Conservation (phyloP, 2,797 vertebrate genomes). For the Pogonophryne albipinna region DNA sequence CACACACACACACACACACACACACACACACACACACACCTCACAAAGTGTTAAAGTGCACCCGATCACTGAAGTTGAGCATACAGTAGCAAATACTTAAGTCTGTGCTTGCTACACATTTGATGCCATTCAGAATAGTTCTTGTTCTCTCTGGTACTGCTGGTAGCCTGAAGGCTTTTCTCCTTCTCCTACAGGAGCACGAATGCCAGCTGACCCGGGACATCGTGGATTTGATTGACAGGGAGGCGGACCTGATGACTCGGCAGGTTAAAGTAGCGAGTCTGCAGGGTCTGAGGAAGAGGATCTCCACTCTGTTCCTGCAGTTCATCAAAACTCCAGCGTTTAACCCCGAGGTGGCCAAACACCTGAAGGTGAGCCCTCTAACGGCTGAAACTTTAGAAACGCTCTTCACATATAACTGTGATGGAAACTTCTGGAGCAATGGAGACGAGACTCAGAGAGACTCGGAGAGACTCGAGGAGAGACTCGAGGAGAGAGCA, state of each 20-base stretch:
- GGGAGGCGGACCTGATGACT: slow-evolving; percentile 90
- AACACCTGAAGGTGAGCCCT: slow-evolving; percentile 87
- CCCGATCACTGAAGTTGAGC: too few species aligned
- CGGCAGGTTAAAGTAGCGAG: slow-evolving; percentile 84
- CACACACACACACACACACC: too few species aligned
- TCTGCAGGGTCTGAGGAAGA: slow-evolving; percentile 91
- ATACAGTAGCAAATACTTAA: neutral
- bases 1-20: too few species aligned
- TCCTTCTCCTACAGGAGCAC: slow-evolving; percentile 85
- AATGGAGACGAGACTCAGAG: too few species aligned
- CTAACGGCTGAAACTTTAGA: neutral
- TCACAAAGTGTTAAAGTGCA: too few species aligned
- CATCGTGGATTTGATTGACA: slow-evolving; percentile 90
- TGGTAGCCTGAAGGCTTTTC: neutral
- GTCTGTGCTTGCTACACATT: too few species aligned
- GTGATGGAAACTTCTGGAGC: too few species aligned
- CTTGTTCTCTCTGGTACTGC: neutral
- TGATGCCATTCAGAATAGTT: neutral
- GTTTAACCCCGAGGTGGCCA: slow-evolving; percentile 91
- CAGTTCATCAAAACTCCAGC: slow-evolving; percentile 92
- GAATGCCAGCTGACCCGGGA: slow-evolving; percentile 90
- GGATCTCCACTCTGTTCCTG: slow-evolving; percentile 93
- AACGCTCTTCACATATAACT: too few species aligned
- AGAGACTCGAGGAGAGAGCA: too few species aligned
- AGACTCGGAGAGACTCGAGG: too few species aligned